Evolutionary conservation across 2,888 invertebrate genomes (phyloP).

Genomic region (Cephonodes hylas): DNA sequence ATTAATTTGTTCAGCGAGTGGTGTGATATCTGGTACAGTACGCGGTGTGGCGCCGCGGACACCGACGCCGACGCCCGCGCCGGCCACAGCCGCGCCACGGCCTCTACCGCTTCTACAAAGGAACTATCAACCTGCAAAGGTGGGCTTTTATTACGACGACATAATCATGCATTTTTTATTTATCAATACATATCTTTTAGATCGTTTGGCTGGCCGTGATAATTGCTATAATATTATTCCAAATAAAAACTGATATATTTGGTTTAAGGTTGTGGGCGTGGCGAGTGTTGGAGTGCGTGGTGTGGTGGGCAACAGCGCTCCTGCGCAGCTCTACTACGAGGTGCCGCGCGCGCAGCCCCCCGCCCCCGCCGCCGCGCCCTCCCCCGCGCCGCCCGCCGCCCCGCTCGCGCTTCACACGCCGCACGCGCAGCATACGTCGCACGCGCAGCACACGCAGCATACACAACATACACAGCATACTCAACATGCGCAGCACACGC

Average conservation of each 20-base stretch:
- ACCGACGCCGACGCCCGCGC: conserved; percentile 44
- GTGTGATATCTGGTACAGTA: conserved; percentile 58
- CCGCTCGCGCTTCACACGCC: conserved; percentile 15
- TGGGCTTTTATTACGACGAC: too few species aligned
- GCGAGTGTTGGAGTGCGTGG: conserved; percentile 62
- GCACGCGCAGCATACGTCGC: too few species aligned
- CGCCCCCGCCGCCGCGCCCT: conserved; percentile 22
- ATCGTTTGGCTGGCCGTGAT: too few species aligned
- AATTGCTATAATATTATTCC: too few species aligned
- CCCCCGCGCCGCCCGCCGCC: conserved; percentile 13
- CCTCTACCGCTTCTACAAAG: conserved; percentile 69
- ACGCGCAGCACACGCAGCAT: conserved; percentile 3
- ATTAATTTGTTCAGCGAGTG: conserved; percentile 40
- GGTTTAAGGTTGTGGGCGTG: conserved; percentile 70
- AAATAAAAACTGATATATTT: too few species aligned
- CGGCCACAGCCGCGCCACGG: conserved; percentile 51
- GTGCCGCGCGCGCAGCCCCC: conserved; percentile 48
- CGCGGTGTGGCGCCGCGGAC: conserved; percentile 47
- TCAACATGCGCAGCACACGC: too few species aligned
- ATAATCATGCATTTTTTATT: too few species aligned
- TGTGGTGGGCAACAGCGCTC: conserved; percentile 70
- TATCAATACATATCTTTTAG: too few species aligned
- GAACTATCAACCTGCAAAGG: conserved; percentile 75
- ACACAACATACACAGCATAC: too few species aligned
- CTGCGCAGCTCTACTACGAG: conserved; percentile 72